Percentiles rank a stretch among this genome's conserved stretches.
These are phyloP conservation scores for Malaclemys terrapin DNA, from an alignment of 2,113 vertebrate genomes.

Conservation along the genomic window DNA sequence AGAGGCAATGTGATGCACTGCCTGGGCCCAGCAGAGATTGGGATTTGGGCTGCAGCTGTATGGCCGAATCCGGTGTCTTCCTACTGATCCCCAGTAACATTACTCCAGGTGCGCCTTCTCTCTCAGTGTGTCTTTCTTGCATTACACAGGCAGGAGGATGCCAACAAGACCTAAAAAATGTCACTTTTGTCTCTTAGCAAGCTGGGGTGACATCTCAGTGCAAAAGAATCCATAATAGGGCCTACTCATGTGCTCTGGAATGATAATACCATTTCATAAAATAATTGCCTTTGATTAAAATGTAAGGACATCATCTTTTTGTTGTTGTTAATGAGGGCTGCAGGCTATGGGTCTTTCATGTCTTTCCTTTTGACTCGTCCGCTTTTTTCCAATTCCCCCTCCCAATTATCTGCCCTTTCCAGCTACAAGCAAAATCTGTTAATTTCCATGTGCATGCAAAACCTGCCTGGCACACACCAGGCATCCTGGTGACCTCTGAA, in stretches of 20 bases:
- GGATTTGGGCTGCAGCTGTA: constrained; percentile 45
- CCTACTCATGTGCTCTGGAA: background rate
- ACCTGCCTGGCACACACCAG: constrained; percentile 7
- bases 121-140: background rate
- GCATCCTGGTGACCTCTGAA: constrained; percentile 32
- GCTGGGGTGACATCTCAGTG: background rate
- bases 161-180: background rate
- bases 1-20: background rate
- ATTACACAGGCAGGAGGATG: background rate
- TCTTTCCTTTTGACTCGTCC: constrained; percentile 60
- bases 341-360: constrained; percentile 57
- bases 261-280: constrained; percentile 8
- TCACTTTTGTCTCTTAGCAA: background rate
- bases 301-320: constrained; percentile 34
- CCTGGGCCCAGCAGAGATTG: background rate
- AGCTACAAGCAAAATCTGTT: constrained; percentile 15
- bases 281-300: constrained; percentile 50
- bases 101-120: background rate
- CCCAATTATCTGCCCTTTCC: constrained; percentile 42
- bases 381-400: background rate
- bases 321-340: constrained; percentile 30
- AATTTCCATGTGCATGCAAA: constrained; percentile 52
- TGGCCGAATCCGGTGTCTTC: constrained; percentile 24
- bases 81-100: background rate
- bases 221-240: background rate